Percentiles rank a stretch among this genome's conserved stretches.
Conservation (phyloP, 1,140 invertebrate genomes). For the Drosophila micromelanica region DNA sequence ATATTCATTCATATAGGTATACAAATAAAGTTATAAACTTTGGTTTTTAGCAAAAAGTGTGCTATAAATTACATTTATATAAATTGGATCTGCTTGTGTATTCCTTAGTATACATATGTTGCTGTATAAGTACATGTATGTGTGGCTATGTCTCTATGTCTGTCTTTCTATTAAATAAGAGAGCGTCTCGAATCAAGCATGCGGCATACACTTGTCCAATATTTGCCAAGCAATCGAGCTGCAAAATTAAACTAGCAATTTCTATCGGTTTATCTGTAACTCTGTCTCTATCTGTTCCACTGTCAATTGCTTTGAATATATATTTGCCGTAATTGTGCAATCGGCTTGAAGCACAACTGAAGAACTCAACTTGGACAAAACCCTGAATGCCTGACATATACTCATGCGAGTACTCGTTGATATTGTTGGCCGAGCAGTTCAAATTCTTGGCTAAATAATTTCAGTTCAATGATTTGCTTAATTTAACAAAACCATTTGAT, state of each 20-base stretch:
- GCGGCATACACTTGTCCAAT: slow-evolving; percentile 53
- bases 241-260: slow-evolving; percentile 74
- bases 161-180: slow-evolving; percentile 52
- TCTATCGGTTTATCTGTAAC: slow-evolving; percentile 65
- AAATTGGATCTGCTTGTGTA: slow-evolving; percentile 42
- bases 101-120: slow-evolving; percentile 11
- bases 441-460: slow-evolving; percentile 13
- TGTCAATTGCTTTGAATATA: slow-evolving; percentile 21
- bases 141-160: slow-evolving; percentile 4
- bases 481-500: slow-evolving; percentile 36
- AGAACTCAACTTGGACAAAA: slow-evolving; percentile 21
- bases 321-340: slow-evolving; percentile 36
- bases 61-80: slow-evolving; percentile 64
- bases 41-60: slow-evolving; percentile 57
- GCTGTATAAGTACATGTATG: neutral
- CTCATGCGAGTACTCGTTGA: slow-evolving; percentile 7
- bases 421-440: slow-evolving; percentile 9
- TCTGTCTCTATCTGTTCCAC: slow-evolving; percentile 21
- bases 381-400: slow-evolving; percentile 15
- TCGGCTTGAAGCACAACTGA: slow-evolving; percentile 15
- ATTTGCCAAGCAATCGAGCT: slow-evolving; percentile 77
- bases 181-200: slow-evolving; percentile 64
- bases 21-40: slow-evolving; percentile 52
- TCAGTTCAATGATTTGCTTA: slow-evolving; percentile 31
- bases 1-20: slow-evolving; percentile 30